phyloP scores from a whole-genome alignment of 2,797 vertebrate species.

The Nyctalus aviator region DNA sequence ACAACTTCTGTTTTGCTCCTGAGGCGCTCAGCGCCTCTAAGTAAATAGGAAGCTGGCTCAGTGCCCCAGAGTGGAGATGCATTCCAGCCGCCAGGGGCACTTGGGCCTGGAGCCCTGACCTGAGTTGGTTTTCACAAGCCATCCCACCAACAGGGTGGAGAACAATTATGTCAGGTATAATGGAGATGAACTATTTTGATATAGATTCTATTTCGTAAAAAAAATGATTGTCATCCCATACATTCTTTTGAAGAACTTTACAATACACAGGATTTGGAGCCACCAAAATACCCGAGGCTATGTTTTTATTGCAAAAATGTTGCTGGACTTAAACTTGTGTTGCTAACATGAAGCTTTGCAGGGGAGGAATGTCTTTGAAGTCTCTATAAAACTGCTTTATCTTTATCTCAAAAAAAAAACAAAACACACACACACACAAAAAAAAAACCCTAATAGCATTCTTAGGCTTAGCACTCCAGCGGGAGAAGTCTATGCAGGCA shows the following conservation, averaged over 20 bases:
- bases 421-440: neutral
- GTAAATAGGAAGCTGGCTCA: slow-evolving; percentile 61
- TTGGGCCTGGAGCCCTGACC: neutral
- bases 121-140: neutral
- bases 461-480: neutral
- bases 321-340: neutral
- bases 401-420: slow-evolving; percentile 8
- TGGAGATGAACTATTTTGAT: slow-evolving; percentile 26
- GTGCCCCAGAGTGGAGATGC: neutral
- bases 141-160: neutral
- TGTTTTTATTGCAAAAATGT: neutral
- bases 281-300: neutral
- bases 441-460: neutral
- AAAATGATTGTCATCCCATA: neutral
- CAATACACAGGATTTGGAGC: neutral
- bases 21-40: neutral
- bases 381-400: neutral
- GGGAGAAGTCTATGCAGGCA: neutral
- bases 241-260: neutral
- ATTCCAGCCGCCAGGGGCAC: slow-evolving; percentile 45
- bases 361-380: neutral
- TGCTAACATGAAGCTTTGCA: fast-evolving
- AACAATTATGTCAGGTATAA: neutral
- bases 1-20: slow-evolving; percentile 55
- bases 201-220: slow-evolving; percentile 9